A percentile compares a stretch with the other conserved stretches of the same genome.
These are phyloP conservation scores for Cyclophora punctaria DNA, from an alignment of 2,888 invertebrate species.

Conservation along the genomic window DNA sequence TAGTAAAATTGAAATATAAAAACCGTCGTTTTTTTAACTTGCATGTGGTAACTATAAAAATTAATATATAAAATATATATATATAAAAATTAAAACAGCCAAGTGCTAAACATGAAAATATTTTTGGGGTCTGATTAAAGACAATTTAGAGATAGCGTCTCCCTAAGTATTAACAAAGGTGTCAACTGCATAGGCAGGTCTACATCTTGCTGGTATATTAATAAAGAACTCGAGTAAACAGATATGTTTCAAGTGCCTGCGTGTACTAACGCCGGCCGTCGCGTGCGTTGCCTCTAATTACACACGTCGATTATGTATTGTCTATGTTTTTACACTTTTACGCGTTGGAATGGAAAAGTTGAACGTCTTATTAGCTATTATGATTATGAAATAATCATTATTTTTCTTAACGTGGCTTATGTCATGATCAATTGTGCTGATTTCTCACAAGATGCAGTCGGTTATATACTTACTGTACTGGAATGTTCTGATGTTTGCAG, in stretches of 20 bases:
- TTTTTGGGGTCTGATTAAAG: no score
- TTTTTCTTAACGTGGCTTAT: constrained; percentile 28
- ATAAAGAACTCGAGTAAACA: constrained; percentile 7
- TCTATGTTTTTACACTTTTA: constrained; percentile 52
- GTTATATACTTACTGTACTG: background rate
- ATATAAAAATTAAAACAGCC: no score
- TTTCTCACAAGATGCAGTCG: constrained; percentile 3
- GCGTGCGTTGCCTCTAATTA: constrained; percentile 52
- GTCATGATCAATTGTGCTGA: constrained; percentile 22
- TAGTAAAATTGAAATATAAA: no score
- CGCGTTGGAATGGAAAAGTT: constrained; percentile 61
- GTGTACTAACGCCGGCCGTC: constrained; percentile 19
- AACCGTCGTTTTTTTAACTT: no score
- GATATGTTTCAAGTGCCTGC: constrained; percentile 4
- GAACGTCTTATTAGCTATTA: constrained; percentile 38
- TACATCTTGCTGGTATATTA: background rate
- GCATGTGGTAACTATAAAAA: no score
- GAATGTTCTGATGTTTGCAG: no score
- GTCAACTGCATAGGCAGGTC: no score
- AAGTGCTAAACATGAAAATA: no score
- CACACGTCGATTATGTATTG: constrained; percentile 50
- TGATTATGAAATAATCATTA: constrained; percentile 45
- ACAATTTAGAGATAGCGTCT: no score
- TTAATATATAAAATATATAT: no score
- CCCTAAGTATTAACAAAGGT: no score